Base-by-base conservation (phyloP, 37 sponge, comb jelly and placozoan genomes). In the Eunapius fragilis region DNA sequence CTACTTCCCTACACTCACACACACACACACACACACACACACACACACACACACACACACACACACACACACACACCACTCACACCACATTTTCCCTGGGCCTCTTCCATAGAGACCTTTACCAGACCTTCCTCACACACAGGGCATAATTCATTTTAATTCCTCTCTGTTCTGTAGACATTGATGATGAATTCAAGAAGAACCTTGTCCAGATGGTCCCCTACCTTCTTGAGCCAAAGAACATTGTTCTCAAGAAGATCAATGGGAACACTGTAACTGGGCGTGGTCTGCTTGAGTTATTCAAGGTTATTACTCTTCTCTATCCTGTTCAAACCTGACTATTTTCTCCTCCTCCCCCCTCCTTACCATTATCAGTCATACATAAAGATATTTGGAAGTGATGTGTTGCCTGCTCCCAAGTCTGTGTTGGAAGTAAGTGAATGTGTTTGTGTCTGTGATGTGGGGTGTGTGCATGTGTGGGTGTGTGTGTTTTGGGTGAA, bases 351-450 rank as follows among this genome's bases (percentile, higher is more conserved):
- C n/a, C 28, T 68, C 32, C 14, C 70, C 31, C 10, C 67, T 6
- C 41, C 41, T 9, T 85, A 69, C 76, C 31, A 4, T 71, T 30
- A 70, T 14, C 79, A 98, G 99, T 68, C 82, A 9, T 99, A 99
- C 82, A 92, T 99, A 84, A 90, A 97, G 81, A 95, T 99, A 45
- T 99, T 87, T 81, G 89, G 97, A 71, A 91, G 96, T 70, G 94
- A 92, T 25, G 87, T 86, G 25, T 85, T 99, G 23, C 99, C 99
- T 48, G 96, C 93, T 36, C 97, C 99, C 0, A 99, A 92, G 87
- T 89, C 96, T 25, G 93, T 99, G 95, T 79, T 96, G 26, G 91
- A 96, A 87, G 95, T 92, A 69, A 35, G 86, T 90, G 71, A 37
- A 28, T 11, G 58, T 4, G 58, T 1, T 12, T 58, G 58, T 19